phyloP scores from a whole-genome alignment of 2,113 vertebrate genomes.

The Struthidea cinerea region DNA sequence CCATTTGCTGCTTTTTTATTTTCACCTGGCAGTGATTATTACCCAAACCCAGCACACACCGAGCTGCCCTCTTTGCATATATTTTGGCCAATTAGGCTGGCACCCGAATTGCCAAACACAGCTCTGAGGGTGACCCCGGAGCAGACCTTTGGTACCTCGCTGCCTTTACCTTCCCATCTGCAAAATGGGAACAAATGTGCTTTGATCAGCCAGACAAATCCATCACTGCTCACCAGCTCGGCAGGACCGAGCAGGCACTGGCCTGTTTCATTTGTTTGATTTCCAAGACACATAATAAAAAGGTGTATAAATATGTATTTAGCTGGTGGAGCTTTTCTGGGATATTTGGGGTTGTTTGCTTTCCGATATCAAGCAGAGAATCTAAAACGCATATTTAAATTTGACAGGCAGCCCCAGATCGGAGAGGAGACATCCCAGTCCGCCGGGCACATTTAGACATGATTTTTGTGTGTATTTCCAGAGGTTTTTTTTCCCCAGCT shows the following conservation, averaged over 20 bases:
- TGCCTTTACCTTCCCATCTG: not conserved
- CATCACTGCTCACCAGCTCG: not conserved
- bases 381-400: constrained; percentile 68
- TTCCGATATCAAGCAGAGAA: constrained; percentile 37
- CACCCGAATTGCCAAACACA: not conserved
- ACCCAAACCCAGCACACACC: not conserved
- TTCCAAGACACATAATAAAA: not conserved
- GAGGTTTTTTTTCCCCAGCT: constrained; percentile 17
- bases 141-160: not conserved
- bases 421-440: constrained; percentile 52
- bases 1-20: not conserved
- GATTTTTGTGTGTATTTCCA: not conserved
- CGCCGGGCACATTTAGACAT: constrained; percentile 62
- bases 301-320: constrained; percentile 66
- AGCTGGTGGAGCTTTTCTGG: constrained; percentile 37
- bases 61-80: not conserved
- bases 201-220: not conserved
- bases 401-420: constrained; percentile 58
- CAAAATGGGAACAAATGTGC: not conserved
- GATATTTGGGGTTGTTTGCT: constrained; percentile 58
- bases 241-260: not conserved
- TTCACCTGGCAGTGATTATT: not conserved
- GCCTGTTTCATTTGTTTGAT: not conserved
- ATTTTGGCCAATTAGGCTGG: not conserved
- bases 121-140: not conserved